Conservation (phyloP, 2,797 vertebrate genomes). For the Rhinatrema bivittatum region DNA sequence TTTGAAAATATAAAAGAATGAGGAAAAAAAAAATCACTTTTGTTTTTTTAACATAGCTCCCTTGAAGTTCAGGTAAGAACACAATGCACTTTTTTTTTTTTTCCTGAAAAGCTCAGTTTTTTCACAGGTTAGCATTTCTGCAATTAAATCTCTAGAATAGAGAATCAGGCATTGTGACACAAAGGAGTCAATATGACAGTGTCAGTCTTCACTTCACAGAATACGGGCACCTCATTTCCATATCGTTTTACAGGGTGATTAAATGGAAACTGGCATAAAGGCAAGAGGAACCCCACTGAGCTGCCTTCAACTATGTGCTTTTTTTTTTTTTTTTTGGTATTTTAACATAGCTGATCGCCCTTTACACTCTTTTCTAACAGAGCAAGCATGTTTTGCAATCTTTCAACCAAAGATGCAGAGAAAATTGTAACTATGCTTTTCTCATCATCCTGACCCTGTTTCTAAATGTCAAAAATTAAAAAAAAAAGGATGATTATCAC, state of each 20-base stretch:
- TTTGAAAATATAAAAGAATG: neutral
- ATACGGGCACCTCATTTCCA: constrained; percentile 18
- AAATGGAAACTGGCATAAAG: constrained; percentile 12
- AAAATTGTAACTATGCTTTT: constrained; percentile 33
- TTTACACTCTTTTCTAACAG: constrained; percentile 35
- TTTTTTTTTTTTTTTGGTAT: constrained; percentile 32
- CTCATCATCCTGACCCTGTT: constrained; percentile 13
- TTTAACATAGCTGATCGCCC: constrained; percentile 36
- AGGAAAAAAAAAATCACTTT: too few species aligned
- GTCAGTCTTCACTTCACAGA: constrained; percentile 13
- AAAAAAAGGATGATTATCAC: neutral
- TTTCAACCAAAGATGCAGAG: constrained; percentile 37
- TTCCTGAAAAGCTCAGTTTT: neutral
- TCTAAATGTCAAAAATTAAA: neutral
- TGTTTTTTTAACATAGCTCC: too few species aligned
- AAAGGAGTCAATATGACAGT: neutral
- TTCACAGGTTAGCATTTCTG: neutral
- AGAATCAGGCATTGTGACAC: neutral
- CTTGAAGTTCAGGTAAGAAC: neutral
- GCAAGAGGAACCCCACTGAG: constrained; percentile 14
- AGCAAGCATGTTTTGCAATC: constrained; percentile 34
- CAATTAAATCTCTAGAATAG: neutral
- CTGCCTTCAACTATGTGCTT: constrained; percentile 35
- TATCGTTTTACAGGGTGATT: constrained; percentile 5
- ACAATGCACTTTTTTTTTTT: neutral